These are phyloP conservation scores for Drosophila parvula DNA, from an alignment of 1,140 invertebrate genomes.

Conservation along the genomic window DNA sequence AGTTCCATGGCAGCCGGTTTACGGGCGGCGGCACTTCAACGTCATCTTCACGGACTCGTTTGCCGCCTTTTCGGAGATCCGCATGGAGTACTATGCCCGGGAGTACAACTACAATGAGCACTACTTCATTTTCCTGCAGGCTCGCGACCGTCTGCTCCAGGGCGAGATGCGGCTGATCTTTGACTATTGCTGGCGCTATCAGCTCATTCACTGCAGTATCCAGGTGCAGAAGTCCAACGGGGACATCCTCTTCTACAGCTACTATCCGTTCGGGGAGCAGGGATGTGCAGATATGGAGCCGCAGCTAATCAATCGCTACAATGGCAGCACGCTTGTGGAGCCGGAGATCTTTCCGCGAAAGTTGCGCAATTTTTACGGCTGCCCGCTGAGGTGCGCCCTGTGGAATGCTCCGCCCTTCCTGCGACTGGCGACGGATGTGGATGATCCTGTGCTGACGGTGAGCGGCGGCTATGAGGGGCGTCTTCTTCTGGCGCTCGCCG, in stretches of 20 bases:
- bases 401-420: conserved; percentile 65
- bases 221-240: conserved; percentile 68
- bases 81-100: conserved; percentile 53
- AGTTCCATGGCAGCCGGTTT: conserved; percentile 11
- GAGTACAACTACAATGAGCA: conserved; percentile 72
- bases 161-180: conserved; percentile 69
- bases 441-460: neutral
- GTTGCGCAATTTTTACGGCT: conserved; percentile 63
- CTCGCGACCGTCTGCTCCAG: conserved; percentile 48
- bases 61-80: conserved; percentile 62
- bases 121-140: conserved; percentile 77
- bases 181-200: conserved; percentile 69
- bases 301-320: conserved; percentile 66
- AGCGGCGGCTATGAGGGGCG: conserved; percentile 60
- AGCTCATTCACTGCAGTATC: conserved; percentile 73
- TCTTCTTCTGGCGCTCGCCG: conserved; percentile 50
- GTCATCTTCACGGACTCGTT: conserved; percentile 74
- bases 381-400: conserved; percentile 52
- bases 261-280: conserved; percentile 50
- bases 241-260: conserved; percentile 70
- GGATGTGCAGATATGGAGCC: conserved; percentile 52
- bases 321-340: conserved; percentile 45
- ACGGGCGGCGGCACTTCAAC: conserved; percentile 59
- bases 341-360: conserved; percentile 65
- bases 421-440: conserved; percentile 6